Percentiles rank a stretch among this genome's conserved stretches.
Conservation (phyloP, 2,113 vertebrate genomes). For the Galbula dea region DNA sequence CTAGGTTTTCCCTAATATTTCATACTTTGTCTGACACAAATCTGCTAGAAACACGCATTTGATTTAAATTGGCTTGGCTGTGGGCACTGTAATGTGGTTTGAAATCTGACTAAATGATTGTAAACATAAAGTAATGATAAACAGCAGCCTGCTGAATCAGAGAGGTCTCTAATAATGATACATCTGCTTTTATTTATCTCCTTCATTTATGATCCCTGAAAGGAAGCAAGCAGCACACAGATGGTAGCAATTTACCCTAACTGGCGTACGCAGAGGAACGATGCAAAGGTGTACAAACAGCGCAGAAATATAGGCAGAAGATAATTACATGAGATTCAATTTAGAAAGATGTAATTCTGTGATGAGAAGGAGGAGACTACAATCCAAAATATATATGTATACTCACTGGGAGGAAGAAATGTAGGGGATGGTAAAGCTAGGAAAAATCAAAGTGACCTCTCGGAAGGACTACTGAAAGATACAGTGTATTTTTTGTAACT, state of each 20-base stretch:
- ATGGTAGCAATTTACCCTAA: not conserved
- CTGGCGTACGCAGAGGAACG: not conserved
- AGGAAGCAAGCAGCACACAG: not conserved
- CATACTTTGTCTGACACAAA: not conserved
- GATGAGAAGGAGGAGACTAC: not conserved
- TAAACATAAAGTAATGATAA: slow-evolving; percentile 13
- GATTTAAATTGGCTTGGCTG: not conserved
- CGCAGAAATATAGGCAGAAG: not conserved
- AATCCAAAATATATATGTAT: not conserved
- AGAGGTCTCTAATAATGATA: not conserved
- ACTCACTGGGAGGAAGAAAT: not conserved
- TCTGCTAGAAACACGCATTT: not conserved
- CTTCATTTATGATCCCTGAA: not conserved
- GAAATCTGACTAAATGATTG: not conserved
- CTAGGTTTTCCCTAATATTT: not conserved
- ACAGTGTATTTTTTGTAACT: not conserved
- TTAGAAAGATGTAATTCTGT: not conserved
- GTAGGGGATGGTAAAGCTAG: not conserved
- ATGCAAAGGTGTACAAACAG: not conserved
- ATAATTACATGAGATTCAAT: not conserved
- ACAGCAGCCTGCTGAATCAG: not conserved
- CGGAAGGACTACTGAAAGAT: not conserved
- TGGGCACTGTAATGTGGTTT: not conserved
- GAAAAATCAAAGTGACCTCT: not conserved
- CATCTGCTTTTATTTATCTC: slow-evolving; percentile 4